These are phyloP conservation scores for Anas bernieri DNA, from an alignment of 2,797 vertebrate species.

Conservation along the genomic window DNA sequence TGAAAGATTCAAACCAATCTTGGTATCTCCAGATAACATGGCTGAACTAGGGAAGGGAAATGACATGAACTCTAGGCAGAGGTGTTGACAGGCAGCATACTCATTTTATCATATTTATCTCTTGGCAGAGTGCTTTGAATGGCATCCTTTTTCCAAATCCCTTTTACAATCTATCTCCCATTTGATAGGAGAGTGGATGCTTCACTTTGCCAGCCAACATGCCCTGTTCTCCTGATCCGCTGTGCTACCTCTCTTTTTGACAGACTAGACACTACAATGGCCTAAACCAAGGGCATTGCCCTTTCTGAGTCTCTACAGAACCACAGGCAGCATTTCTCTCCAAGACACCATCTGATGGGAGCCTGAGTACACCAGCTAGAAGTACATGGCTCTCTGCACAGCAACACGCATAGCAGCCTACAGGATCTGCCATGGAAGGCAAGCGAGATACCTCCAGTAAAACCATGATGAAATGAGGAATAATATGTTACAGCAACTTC, in stretches of 20 bases:
- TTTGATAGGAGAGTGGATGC: background rate
- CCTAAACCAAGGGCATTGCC: background rate
- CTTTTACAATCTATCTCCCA: background rate
- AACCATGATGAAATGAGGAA: background rate
- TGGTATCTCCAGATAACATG: background rate
- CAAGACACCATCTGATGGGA: background rate
- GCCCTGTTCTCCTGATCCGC: background rate
- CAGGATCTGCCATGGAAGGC: background rate
- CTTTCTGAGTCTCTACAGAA: background rate
- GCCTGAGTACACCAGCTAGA: background rate
- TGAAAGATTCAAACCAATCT: background rate
- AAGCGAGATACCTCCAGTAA: background rate
- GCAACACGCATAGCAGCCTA: background rate
- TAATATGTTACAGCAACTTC: background rate
- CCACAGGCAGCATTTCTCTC: background rate
- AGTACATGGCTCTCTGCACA: background rate
- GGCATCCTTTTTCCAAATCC: background rate
- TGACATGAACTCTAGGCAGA: background rate
- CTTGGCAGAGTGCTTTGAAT: background rate
- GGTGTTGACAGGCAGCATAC: background rate
- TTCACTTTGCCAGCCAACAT: background rate
- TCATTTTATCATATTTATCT: background rate
- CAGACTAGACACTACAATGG: background rate
- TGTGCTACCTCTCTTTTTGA: background rate
- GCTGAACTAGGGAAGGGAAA: background rate